phyloP scores from a whole-genome alignment of 1,140 invertebrate species.

The Drosophila azteca region DNA sequence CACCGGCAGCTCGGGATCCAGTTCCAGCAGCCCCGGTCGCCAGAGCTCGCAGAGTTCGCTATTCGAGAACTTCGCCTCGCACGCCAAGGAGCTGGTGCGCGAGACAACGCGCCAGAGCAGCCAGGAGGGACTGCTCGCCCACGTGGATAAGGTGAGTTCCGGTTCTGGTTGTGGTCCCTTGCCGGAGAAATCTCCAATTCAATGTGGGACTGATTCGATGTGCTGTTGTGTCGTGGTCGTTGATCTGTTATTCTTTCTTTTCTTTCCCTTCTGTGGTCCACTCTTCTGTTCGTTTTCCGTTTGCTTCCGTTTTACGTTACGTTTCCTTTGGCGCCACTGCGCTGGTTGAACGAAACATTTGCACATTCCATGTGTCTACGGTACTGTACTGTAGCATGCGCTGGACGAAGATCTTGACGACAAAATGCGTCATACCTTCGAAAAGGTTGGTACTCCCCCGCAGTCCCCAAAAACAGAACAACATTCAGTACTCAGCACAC shows the following conservation, averaged over 20 bases:
- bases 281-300: not conserved
- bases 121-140: slow-evolving; percentile 94
- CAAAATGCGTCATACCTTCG: slow-evolving; percentile 85
- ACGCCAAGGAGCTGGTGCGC: slow-evolving; percentile 93
- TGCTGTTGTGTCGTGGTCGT: slow-evolving; percentile 65
- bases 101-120: slow-evolving; percentile 94
- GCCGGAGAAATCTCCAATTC: slow-evolving; percentile 9
- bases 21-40: slow-evolving; percentile 84
- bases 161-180: not conserved
- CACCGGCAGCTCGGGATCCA: slow-evolving; percentile 87
- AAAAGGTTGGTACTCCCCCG: slow-evolving; percentile 86
- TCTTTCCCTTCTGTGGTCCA: slow-evolving; percentile 12
- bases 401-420: slow-evolving; percentile 82
- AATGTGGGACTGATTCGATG: slow-evolving; percentile 30
- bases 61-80: slow-evolving; percentile 92
- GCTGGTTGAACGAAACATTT: too few relatives aligned
- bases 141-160: slow-evolving; percentile 91
- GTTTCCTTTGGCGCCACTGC: slow-evolving; percentile 9
- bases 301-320: not conserved
- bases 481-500: not conserved
- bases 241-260: slow-evolving; percentile 29
- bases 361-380: slow-evolving; percentile 58
- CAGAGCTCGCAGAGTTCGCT: slow-evolving; percentile 92
- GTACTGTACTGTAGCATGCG: slow-evolving; percentile 68
- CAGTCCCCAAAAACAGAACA: slow-evolving; percentile 11